Conservation (phyloP, 2,888 invertebrate species). For the Chirona hameri region DNA sequence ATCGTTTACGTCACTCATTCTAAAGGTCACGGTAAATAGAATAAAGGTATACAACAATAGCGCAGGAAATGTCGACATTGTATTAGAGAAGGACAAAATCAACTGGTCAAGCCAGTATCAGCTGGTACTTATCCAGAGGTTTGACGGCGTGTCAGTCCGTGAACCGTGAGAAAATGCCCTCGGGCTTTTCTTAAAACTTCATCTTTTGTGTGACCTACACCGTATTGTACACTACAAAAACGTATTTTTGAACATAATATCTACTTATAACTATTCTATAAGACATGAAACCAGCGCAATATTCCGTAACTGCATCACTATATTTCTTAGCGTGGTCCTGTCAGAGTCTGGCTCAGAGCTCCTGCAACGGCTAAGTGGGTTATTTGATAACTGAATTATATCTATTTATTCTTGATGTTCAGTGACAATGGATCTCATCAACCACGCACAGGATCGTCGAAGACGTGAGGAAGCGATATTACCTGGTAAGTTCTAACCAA, state of each 20-base stretch:
- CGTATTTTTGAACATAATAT: too few relatives aligned
- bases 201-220: too few relatives aligned
- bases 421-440: conserved; percentile 22
- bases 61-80: too few relatives aligned
- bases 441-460: conserved; percentile 32
- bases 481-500: background rate
- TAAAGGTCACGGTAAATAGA: too few relatives aligned
- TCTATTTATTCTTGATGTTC: background rate
- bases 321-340: background rate
- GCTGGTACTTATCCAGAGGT: background rate
- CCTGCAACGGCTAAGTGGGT: background rate
- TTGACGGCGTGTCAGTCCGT: background rate
- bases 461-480: conserved; percentile 34
- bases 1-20: too few relatives aligned
- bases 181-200: background rate
- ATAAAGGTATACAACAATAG: too few relatives aligned
- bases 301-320: background rate
- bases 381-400: background rate
- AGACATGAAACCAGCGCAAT: too few relatives aligned
- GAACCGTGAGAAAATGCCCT: background rate
- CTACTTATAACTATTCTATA: too few relatives aligned
- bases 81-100: background rate
- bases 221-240: too few relatives aligned
- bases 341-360: background rate
- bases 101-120: background rate